phyloP scores from a whole-genome alignment of 2,797 vertebrate genomes.

The Philypnodon macrostomus region DNA sequence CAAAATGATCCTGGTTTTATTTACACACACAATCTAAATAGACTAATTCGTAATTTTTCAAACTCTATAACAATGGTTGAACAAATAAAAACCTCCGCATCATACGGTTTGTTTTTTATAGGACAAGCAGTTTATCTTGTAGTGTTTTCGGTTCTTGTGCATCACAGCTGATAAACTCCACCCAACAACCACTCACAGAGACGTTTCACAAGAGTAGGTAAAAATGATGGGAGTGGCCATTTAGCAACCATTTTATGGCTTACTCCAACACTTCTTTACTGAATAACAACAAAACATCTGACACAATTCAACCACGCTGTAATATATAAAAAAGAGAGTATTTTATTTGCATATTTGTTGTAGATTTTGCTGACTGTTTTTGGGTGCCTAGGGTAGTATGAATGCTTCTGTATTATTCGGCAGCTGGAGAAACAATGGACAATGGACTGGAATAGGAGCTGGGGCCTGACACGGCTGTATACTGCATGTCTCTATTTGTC shows the following conservation, averaged over 20 bases:
- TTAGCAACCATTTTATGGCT: not conserved
- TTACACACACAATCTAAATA: too few relatives aligned
- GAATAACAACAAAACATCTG: too few relatives aligned
- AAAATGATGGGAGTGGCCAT: too few relatives aligned
- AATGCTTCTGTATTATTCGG: slow-evolving; percentile 35
- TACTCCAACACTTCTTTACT: too few relatives aligned
- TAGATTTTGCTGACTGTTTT: slow-evolving; percentile 48
- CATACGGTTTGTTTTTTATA: slow-evolving; percentile 24
- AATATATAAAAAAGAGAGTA: slow-evolving; percentile 10
- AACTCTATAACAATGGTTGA: too few relatives aligned
- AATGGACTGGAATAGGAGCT: slow-evolving; percentile 35
- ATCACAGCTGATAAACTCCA: slow-evolving; percentile 37
- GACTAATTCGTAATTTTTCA: too few relatives aligned
- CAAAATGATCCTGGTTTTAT: too few relatives aligned
- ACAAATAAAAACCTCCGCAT: slow-evolving; percentile 4
- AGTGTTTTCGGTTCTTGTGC: slow-evolving; percentile 19
- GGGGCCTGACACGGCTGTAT: slow-evolving; percentile 38
- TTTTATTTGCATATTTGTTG: slow-evolving; percentile 70
- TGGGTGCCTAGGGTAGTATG: slow-evolving; percentile 40
- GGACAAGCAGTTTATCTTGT: slow-evolving; percentile 31
- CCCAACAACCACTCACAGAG: slow-evolving; percentile 4
- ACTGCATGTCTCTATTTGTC: slow-evolving; percentile 30
- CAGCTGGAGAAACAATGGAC: slow-evolving; percentile 45
- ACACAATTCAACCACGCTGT: not conserved
- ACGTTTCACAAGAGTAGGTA: not conserved